Percentiles rank a stretch among this genome's conserved stretches.
These are phyloP conservation scores for Indicator maculatus DNA, from an alignment of 2,113 vertebrate species.

Conservation along the genomic window DNA sequence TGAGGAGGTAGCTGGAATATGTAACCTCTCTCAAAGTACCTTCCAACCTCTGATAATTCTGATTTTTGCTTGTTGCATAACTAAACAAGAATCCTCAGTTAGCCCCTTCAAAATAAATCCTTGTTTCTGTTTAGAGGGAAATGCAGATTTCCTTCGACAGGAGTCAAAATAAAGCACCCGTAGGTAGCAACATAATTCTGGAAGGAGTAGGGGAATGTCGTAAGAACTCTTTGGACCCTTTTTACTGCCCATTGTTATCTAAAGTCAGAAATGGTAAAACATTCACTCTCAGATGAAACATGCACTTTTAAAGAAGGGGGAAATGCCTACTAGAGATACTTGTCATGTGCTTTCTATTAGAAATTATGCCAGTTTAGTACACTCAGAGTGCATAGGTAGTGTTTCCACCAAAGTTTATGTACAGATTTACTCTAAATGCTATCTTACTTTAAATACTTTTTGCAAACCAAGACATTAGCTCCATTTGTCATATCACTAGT, in stretches of 20 bases:
- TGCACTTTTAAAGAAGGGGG: background rate
- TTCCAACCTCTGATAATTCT: background rate
- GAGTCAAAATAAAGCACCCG: background rate
- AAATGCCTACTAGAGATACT: background rate
- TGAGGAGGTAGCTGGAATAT: background rate
- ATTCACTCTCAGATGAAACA: background rate
- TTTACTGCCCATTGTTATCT: too few relatives aligned
- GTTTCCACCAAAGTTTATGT: background rate
- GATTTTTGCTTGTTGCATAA: background rate
- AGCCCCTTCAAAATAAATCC: background rate
- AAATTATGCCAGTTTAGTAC: background rate
- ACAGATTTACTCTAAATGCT: background rate
- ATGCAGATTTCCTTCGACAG: background rate
- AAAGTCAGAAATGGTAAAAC: background rate
- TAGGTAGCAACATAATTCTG: background rate
- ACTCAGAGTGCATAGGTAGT: background rate
- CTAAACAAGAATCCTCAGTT: background rate
- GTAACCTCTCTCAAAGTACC: background rate
- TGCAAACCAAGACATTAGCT: background rate
- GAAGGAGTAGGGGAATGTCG: rapidly evolving
- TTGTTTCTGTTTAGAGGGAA: background rate
- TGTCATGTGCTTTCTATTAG: background rate
- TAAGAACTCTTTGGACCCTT: background rate
- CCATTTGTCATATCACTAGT: background rate
- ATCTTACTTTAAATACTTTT: background rate